Evolutionary conservation across 1,140 invertebrate species (phyloP), one percentile per base, ranked within the genome.

Genomic region (Brachionus angularis): DNA sequence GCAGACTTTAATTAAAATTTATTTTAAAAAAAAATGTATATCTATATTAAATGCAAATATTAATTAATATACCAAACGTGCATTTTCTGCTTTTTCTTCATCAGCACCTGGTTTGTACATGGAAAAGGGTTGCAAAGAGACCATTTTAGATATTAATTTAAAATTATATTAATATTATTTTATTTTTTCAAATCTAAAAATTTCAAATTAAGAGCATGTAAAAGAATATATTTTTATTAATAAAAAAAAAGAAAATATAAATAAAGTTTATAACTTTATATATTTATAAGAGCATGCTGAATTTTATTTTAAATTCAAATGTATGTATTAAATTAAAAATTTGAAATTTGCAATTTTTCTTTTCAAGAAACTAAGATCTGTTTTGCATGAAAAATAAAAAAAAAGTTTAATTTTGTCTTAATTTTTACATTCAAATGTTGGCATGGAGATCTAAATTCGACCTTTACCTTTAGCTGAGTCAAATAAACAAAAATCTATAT

Each of bases 11-110:
- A 34, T 42, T 36, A 36, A 64, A 34, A 44, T 53, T 18, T 5
- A 5, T 4, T 5, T n/a, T n/a, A n/a, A n/a, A 34, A 34, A 34
- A 5, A 5, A 12, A 5, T 39, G 1, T 39, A 1, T 12, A 39
- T 12, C 10, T 39, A 2, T 2, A 12, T 39, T 39, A 1, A 3
- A 12, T 39, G 10, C n/a, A 12, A 12, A 12, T 39, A 12, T n/a
- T n/a, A n/a, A n/a, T n/a, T n/a, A 2, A 69, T 73, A 75, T 75
- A 81, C 80, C 76, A 99, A 82, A 61, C 93, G 87, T 74, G 93
- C 93, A 76, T 89, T 89, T 84, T 99, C 96, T 29, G 90, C 91
- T 77, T 94, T 96, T 79, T 98, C 96, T 83, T 98, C 93, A 80
- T 97, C 93, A 3, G 95, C 95, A 75, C 96, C 91, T 84, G 88